These are phyloP conservation scores for Euwallacea similis DNA, from an alignment of 1,140 invertebrate genomes.

Conservation along the genomic window DNA sequence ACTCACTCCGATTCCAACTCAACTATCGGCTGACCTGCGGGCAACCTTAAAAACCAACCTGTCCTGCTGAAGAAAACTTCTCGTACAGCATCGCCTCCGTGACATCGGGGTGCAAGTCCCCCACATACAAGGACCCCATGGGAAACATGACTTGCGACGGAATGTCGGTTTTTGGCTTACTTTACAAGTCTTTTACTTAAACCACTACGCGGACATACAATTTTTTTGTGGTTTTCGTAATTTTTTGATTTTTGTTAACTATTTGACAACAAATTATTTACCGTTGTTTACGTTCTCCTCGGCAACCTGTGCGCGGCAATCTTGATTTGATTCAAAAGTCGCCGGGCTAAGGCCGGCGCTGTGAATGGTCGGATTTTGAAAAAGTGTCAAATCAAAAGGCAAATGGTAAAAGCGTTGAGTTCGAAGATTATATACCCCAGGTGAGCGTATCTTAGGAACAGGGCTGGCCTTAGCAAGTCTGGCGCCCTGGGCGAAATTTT, in stretches of 20 bases:
- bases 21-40: background rate
- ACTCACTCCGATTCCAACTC: too few species aligned
- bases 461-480: too few species aligned
- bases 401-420: too few species aligned
- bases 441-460: too few species aligned
- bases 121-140: conserved; percentile 97
- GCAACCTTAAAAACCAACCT: conserved; percentile 54
- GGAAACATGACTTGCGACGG: conserved; percentile 74
- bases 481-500: too few species aligned
- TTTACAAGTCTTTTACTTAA: conserved; percentile 27
- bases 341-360: too few species aligned
- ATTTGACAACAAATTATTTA: conserved; percentile 19
- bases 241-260: conserved; percentile 19
- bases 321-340: too few species aligned
- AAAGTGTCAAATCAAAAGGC: too few species aligned
- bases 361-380: too few species aligned
- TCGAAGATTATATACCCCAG: too few species aligned
- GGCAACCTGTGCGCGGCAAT: background rate
- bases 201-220: conserved; percentile 16
- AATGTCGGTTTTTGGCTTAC: conserved; percentile 29
- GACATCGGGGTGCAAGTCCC: conserved; percentile 96
- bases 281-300: conserved; percentile 18
- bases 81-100: conserved; percentile 99
- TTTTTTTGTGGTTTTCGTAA: conserved; percentile 24
- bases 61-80: conserved; percentile 97